phyloP scores from a whole-genome alignment of 1,140 invertebrate genomes.

The Leptoteleia sp. region DNA sequence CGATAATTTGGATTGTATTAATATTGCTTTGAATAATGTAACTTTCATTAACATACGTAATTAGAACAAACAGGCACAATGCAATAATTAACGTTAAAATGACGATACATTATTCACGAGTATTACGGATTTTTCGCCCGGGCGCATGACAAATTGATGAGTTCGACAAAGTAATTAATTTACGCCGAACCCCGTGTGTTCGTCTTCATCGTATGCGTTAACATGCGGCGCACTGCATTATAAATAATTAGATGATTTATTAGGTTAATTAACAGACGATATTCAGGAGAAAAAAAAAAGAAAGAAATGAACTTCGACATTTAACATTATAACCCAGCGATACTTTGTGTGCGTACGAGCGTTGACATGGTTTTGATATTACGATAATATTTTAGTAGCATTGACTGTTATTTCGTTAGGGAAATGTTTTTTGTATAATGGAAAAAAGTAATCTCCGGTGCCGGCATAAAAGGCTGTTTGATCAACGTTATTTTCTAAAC shows the following conservation, averaged over 20 bases:
- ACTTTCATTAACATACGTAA: conserved; percentile 17
- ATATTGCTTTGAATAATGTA: conserved; percentile 8
- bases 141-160: conserved; percentile 23
- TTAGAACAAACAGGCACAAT: conserved; percentile 6
- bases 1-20: conserved; percentile 14
- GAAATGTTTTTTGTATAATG: too few species aligned
- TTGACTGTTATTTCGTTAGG: too few species aligned
- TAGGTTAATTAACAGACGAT: not conserved
- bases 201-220: conserved; percentile 2
- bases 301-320: too few species aligned
- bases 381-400: too few species aligned
- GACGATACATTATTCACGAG: conserved; percentile 30
- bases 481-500: too few species aligned
- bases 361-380: too few species aligned
- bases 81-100: conserved; percentile 25
- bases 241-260: conserved; percentile 2
- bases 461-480: too few species aligned
- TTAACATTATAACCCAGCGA: too few species aligned
- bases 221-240: not conserved
- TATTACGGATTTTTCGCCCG: conserved; percentile 12
- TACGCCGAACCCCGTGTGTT: not conserved
- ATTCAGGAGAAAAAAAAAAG: too few species aligned
- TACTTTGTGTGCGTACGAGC: too few species aligned
- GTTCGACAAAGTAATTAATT: conserved; percentile 30
- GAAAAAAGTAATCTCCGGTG: too few species aligned